Conservation (phyloP, 2,888 invertebrate species). For the Lithodes maja region DNA sequence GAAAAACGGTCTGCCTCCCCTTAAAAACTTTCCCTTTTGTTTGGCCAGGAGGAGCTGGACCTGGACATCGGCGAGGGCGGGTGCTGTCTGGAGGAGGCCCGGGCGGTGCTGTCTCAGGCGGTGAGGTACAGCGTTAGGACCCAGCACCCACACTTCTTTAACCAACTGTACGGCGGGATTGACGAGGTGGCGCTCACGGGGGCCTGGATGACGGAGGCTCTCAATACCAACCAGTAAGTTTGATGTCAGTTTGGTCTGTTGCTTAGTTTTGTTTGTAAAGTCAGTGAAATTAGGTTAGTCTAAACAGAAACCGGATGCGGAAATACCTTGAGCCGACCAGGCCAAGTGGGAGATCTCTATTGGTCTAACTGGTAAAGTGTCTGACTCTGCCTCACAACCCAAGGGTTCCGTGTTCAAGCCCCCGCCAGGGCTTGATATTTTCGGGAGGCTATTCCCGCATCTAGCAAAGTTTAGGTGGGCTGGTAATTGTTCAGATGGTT, state of each 20-base stretch:
- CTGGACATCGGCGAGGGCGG: slow-evolving; percentile 39
- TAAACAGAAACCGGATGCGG: too few species aligned
- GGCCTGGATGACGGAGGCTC: slow-evolving; percentile 84
- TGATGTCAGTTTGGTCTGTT: neutral
- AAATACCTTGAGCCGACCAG: too few species aligned
- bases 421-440: too few species aligned
- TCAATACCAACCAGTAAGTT: slow-evolving; percentile 86
- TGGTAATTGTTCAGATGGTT: too few species aligned
- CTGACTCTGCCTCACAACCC: too few species aligned
- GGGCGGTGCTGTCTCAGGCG: slow-evolving; percentile 38
- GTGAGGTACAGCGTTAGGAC: slow-evolving; percentile 69
- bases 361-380: too few species aligned
- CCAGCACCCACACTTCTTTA: slow-evolving; percentile 70
- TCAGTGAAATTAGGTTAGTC: neutral
- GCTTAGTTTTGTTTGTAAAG: neutral
- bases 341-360: too few species aligned
- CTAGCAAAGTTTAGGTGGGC: too few species aligned
- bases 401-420: too few species aligned
- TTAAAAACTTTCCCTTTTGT: too few species aligned
- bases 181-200: slow-evolving; percentile 86
- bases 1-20: too few species aligned
- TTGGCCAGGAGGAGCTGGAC: slow-evolving; percentile 41
- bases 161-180: slow-evolving; percentile 74
- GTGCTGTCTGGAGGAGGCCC: slow-evolving; percentile 28
- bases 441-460: too few species aligned